These are phyloP conservation scores for Setophaga petechia DNA, from an alignment of 2,113 vertebrate species.

Conservation along the genomic window DNA sequence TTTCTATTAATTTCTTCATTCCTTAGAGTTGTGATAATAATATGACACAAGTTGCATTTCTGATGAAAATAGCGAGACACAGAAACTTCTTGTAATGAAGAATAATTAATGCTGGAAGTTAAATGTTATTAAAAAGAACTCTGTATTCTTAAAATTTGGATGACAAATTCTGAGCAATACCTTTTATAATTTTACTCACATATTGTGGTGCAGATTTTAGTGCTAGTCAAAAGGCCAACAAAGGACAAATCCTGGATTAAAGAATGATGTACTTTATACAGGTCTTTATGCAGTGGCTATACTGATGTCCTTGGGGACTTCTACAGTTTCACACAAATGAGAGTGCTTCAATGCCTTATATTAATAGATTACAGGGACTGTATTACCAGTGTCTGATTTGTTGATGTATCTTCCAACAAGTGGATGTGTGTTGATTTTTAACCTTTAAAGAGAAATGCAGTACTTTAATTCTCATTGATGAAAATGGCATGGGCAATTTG, in stretches of 20 bases:
- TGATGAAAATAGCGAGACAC: background rate
- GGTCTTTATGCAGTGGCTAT: background rate
- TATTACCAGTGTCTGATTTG: background rate
- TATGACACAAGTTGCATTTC: background rate
- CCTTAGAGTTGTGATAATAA: background rate
- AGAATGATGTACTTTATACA: background rate
- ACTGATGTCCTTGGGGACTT: background rate
- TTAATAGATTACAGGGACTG: background rate
- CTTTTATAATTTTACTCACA: background rate
- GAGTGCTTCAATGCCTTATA: background rate
- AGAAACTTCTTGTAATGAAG: background rate
- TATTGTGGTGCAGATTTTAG: background rate
- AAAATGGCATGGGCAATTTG: background rate
- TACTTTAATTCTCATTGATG: background rate
- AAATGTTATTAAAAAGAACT: background rate
- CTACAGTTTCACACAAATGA: background rate
- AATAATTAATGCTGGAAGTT: background rate
- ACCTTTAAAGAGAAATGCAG: background rate
- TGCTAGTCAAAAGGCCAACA: background rate
- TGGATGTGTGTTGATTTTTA: background rate
- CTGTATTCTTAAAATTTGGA: background rate
- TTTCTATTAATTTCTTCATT: slow-evolving; percentile 19
- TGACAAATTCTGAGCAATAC: background rate
- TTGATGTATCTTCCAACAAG: background rate
- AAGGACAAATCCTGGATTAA: background rate